phyloP scores from a whole-genome alignment of 2,797 vertebrate species.

The Eulemur rubriventer region DNA sequence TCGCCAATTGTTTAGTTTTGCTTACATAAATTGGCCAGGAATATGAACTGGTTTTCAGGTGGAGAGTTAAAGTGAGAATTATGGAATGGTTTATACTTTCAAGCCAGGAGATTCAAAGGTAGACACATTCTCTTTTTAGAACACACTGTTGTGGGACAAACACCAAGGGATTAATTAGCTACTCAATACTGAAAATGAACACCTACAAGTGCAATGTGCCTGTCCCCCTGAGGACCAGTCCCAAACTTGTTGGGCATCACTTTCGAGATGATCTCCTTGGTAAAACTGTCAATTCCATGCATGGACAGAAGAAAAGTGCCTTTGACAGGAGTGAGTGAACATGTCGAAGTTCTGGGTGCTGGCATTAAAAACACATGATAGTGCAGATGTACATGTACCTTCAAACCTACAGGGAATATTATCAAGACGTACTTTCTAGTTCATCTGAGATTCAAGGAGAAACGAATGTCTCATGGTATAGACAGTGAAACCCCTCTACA shows the following conservation, averaged over 20 bases:
- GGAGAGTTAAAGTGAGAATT: background rate
- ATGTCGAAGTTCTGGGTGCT: background rate
- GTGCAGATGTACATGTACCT: background rate
- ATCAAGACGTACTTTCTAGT: background rate
- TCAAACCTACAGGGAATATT: background rate
- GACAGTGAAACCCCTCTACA: slow-evolving; percentile 24
- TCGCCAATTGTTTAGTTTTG: slow-evolving; percentile 16
- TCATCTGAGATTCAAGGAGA: background rate
- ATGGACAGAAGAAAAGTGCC: background rate
- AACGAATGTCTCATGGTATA: background rate
- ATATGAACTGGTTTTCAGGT: background rate
- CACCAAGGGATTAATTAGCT: background rate
- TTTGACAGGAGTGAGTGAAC: background rate
- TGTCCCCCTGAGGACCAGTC: background rate
- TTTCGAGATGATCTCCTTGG: background rate
- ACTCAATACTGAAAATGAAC: background rate
- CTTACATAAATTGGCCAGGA: slow-evolving; percentile 32
- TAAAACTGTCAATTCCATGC: background rate
- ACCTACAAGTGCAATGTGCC: background rate
- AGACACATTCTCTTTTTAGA: background rate
- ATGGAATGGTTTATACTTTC: slow-evolving; percentile 26
- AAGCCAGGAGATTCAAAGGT: slow-evolving; percentile 47
- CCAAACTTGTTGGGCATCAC: background rate
- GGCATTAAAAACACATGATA: background rate
- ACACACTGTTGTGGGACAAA: background rate